Conservation (phyloP, 2,888 invertebrate species). For the Platynereis dumerilii region DNA sequence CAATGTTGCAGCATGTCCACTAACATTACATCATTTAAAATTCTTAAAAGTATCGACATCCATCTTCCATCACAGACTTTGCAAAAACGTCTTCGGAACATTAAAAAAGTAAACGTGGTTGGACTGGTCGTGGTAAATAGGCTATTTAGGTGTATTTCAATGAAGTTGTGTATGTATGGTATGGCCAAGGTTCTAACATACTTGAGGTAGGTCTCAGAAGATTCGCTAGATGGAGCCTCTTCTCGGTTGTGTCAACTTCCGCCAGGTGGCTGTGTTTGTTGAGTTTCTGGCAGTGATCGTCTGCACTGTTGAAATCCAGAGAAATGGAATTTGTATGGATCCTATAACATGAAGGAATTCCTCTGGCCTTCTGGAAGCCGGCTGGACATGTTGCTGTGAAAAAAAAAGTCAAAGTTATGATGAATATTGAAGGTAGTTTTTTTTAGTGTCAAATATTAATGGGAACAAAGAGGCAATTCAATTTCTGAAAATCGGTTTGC, state of each 20-base stretch:
- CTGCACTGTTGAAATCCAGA: slow-evolving; percentile 11
- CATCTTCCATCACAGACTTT: no score
- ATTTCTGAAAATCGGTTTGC: no score
- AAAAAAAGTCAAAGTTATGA: background rate
- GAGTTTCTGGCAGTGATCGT: slow-evolving; percentile 19
- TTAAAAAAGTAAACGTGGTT: no score
- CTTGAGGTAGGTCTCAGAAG: slow-evolving; percentile 4
- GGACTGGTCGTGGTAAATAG: no score
- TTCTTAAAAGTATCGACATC: no score
- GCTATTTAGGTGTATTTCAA: no score
- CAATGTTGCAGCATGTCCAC: no score
- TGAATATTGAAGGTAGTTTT: background rate
- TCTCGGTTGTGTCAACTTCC: slow-evolving; percentile 28
- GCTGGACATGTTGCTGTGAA: slow-evolving; percentile 28
- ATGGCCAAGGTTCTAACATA: no score
- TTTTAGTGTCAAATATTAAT: background rate
- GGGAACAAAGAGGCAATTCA: background rate
- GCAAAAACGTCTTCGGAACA: no score
- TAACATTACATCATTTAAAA: no score
- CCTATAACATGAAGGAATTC: slow-evolving; percentile 30
- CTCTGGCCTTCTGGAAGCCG: slow-evolving; percentile 17
- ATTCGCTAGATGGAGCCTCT: slow-evolving; percentile 24
- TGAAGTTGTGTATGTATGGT: no score
- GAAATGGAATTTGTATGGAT: slow-evolving; percentile 15
- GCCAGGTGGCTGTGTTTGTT: slow-evolving; percentile 29